These are phyloP conservation scores for Ormyrus thymus DNA, from an alignment of 2,888 invertebrate species.

Conservation along the genomic window DNA sequence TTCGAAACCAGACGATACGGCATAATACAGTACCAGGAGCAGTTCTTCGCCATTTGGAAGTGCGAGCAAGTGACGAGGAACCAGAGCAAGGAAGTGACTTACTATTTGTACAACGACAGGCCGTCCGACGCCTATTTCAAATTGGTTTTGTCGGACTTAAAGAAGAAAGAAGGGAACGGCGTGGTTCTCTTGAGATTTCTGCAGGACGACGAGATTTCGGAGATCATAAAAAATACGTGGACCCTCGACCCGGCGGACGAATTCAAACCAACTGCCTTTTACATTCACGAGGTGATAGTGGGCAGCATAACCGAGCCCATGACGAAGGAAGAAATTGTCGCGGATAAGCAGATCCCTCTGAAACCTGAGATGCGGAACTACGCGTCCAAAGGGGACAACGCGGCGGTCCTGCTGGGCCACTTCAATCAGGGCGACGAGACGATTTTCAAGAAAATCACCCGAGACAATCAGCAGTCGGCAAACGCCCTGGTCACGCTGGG, in stretches of 20 bases:
- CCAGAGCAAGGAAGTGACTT: constrained; percentile 62
- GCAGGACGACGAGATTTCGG: too few relatives aligned
- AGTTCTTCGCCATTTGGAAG: constrained; percentile 74
- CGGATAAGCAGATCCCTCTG: constrained; percentile 64
- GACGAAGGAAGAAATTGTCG: constrained; percentile 67
- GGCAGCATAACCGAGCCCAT: constrained; percentile 61
- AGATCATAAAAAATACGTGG: constrained; percentile 60
- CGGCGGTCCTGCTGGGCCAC: constrained; percentile 69
- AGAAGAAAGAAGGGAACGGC: too few relatives aligned
- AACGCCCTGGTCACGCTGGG: constrained; percentile 78
- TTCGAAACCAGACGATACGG: constrained; percentile 71
- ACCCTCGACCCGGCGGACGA: constrained; percentile 59
- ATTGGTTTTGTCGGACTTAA: too few relatives aligned
- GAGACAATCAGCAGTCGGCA: constrained; percentile 76
- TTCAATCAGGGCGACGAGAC: constrained; percentile 70
- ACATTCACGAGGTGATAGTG: constrained; percentile 65
- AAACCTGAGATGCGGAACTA: constrained; percentile 74
- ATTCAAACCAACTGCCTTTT: constrained; percentile 59
- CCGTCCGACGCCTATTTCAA: constrained; percentile 68
- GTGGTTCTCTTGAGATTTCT: too few relatives aligned
- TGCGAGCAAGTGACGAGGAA: constrained; percentile 64
- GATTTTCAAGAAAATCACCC: constrained; percentile 74
- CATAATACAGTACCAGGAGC: constrained; percentile 71
- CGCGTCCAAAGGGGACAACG: constrained; percentile 68
- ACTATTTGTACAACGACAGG: constrained; percentile 75